Percentiles rank a stretch among this genome's conserved stretches.
phyloP scores from a whole-genome alignment of 2,113 vertebrate species.

The Myotis brandtii region DNA sequence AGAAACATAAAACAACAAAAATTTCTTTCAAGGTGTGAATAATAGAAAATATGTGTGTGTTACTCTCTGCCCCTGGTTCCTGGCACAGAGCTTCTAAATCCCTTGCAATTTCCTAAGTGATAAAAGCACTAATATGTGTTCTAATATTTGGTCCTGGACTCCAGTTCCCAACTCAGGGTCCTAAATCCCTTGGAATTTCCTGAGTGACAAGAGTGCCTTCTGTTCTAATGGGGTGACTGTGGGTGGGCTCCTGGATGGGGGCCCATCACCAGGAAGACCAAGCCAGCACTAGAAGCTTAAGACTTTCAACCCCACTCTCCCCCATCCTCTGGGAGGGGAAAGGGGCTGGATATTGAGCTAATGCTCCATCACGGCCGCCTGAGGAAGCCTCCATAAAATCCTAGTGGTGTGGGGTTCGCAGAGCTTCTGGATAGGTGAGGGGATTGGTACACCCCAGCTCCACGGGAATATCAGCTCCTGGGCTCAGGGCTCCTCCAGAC shows the following conservation, averaged over 20 bases:
- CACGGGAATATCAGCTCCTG: neutral
- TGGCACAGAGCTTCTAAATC: neutral
- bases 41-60: neutral
- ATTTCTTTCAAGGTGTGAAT: neutral
- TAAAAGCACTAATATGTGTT: neutral
- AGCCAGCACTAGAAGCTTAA: neutral
- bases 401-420: neutral
- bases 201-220: neutral
- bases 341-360: neutral
- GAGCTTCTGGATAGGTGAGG: neutral
- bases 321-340: neutral
- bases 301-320: neutral
- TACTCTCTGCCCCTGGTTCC: neutral
- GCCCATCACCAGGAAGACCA: neutral
- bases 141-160: neutral
- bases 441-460: too few relatives aligned
- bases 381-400: neutral
- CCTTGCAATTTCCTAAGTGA: neutral
- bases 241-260: neutral
- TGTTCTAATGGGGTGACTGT: neutral
- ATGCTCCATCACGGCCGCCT: neutral
- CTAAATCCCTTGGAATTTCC: neutral
- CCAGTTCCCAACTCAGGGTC: neutral
- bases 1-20: constrained; percentile 31
- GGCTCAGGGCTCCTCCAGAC: neutral